Percentiles rank a stretch among this genome's conserved stretches.
phyloP scores from a whole-genome alignment of 2,113 vertebrate genomes.

The Balaenoptera acutorostrata region DNA sequence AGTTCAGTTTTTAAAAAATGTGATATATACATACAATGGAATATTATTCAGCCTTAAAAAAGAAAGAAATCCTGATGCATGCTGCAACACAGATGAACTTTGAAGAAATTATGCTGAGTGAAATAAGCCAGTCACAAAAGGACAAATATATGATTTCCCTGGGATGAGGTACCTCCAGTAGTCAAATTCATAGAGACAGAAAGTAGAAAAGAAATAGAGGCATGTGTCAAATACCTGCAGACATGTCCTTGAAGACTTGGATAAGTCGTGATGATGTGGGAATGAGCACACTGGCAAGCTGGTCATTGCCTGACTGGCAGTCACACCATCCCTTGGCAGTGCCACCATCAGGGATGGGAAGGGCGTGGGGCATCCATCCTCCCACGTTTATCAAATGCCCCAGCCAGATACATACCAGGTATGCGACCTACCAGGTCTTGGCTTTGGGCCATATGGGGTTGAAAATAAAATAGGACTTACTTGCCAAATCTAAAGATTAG shows the following conservation, averaged over 20 bases:
- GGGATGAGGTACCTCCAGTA: background rate
- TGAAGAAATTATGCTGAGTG: background rate
- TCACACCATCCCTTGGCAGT: rapidly evolving
- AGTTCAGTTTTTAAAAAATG: background rate
- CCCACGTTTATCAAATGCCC: background rate
- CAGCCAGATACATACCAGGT: background rate
- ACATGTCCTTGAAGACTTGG: background rate
- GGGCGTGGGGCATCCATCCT: rapidly evolving
- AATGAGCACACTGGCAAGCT: background rate
- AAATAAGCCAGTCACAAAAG: rapidly evolving
- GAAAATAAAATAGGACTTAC: background rate
- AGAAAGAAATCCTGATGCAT: background rate
- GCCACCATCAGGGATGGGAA: background rate
- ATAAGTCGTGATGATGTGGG: background rate
- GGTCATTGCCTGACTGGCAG: rapidly evolving
- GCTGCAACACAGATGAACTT: background rate
- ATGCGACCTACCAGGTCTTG: background rate
- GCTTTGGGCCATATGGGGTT: background rate
- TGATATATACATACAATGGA: background rate
- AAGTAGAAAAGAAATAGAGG: background rate
- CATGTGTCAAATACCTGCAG: background rate
- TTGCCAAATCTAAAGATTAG: background rate
- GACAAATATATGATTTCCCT: background rate
- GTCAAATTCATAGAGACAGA: background rate
- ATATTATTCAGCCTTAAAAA: background rate